phyloP scores from a whole-genome alignment of 2,888 invertebrate genomes.

The Deroplatys truncata region DNA sequence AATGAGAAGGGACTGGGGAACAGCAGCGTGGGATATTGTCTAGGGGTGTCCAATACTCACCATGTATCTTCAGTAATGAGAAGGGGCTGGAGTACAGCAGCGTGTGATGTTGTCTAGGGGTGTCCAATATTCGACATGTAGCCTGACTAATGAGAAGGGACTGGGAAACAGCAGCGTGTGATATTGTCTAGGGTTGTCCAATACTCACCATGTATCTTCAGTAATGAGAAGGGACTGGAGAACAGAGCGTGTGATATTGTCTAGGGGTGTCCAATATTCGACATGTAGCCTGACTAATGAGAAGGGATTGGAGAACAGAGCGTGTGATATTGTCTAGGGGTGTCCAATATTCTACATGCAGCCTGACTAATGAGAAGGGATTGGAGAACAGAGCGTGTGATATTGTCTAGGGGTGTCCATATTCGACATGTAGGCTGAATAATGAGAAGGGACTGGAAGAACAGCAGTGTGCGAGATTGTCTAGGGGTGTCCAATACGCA shows the following conservation, averaged over 20 bases:
- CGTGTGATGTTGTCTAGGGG: background rate
- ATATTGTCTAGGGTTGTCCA: background rate
- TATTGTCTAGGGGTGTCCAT: background rate
- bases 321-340: too few species aligned
- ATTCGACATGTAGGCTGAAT: background rate
- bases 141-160: background rate
- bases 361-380: too few species aligned
- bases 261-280: background rate
- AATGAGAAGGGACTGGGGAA: background rate
- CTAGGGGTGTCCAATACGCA: background rate
- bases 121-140: background rate
- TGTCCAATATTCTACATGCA: too few species aligned
- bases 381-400: background rate
- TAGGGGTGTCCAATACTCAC: background rate
- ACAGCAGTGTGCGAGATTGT: background rate
- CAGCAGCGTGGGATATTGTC: background rate
- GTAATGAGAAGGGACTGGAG: too few species aligned
- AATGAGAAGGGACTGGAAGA: background rate
- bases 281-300: background rate
- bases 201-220: background rate
- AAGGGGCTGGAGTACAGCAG: background rate
- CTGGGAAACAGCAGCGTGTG: too few species aligned
- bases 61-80: background rate
- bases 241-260: background rate
- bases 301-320: too few species aligned